Conservation (phyloP, 2,797 vertebrate genomes). For the Hydrolagus colliei region DNA sequence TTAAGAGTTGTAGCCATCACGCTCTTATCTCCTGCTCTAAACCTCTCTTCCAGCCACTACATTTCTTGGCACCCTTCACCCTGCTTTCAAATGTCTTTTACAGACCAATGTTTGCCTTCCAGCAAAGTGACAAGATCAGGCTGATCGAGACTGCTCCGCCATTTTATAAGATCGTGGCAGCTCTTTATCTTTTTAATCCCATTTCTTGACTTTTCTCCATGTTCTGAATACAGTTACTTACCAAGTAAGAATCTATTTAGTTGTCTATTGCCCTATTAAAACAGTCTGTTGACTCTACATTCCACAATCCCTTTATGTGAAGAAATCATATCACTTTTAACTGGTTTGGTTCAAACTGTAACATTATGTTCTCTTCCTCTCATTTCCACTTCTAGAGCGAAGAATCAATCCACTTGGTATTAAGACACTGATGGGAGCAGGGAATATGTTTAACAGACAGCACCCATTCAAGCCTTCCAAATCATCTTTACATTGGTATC, state of each 20-base stretch:
- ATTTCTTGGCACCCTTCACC: no score
- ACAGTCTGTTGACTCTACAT: neutral
- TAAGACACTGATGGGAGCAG: no score
- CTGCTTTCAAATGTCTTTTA: no score
- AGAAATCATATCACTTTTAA: neutral
- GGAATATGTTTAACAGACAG: no score
- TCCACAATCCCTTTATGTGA: neutral
- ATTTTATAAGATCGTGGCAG: neutral
- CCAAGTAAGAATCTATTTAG: neutral
- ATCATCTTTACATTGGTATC: no score
- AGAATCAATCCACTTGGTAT: neutral
- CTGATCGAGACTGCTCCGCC: neutral
- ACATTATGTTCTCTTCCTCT: neutral
- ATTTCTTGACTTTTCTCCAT: neutral
- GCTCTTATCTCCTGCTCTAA: no score
- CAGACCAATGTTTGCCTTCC: no score
- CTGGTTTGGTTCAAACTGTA: neutral
- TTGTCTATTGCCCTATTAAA: neutral
- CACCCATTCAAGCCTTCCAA: no score
- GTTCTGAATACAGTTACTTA: neutral
- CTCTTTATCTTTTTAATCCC: neutral
- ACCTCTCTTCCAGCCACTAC: no score
- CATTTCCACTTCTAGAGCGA: neutral
- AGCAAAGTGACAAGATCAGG: neutral
- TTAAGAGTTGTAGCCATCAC: no score